phyloP scores from a whole-genome alignment of 2,113 vertebrate genomes.

The Melanocharis versteri region DNA sequence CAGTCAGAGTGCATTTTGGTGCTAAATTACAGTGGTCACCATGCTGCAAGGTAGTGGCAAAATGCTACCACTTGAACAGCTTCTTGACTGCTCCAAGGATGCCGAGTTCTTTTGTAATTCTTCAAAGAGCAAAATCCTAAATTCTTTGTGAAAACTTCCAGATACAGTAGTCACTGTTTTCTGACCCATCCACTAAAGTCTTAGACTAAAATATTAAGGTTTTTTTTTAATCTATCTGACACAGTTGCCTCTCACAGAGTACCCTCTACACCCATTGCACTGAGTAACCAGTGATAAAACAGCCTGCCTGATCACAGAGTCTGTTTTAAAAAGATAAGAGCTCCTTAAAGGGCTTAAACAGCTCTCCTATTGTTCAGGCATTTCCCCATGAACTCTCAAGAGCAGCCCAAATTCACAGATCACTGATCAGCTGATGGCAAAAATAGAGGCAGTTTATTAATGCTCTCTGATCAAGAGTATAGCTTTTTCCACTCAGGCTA shows the following conservation, averaged over 20 bases:
- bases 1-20: not conserved
- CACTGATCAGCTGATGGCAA: constrained; percentile 36
- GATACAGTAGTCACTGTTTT: not conserved
- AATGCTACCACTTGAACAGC: not conserved
- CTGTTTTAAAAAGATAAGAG: constrained; percentile 26
- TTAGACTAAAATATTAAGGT: not conserved
- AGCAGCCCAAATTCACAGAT: constrained; percentile 34
- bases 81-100: not conserved
- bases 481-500: constrained; percentile 40
- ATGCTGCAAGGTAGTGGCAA: not conserved
- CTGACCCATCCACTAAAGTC: not conserved
- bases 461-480: constrained; percentile 33
- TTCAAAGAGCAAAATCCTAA: not conserved
- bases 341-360: constrained; percentile 2
- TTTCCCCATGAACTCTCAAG: constrained; percentile 11
- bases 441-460: constrained; percentile 34
- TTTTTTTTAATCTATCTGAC: not conserved
- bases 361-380: constrained; percentile 26
- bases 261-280: not conserved
- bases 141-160: not conserved
- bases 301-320: constrained; percentile 16
- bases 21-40: not conserved
- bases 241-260: not conserved
- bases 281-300: not conserved
- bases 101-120: not conserved